These are phyloP conservation scores for Dynastes tityus DNA, from an alignment of 2,888 invertebrate species.

Conservation along the genomic window DNA sequence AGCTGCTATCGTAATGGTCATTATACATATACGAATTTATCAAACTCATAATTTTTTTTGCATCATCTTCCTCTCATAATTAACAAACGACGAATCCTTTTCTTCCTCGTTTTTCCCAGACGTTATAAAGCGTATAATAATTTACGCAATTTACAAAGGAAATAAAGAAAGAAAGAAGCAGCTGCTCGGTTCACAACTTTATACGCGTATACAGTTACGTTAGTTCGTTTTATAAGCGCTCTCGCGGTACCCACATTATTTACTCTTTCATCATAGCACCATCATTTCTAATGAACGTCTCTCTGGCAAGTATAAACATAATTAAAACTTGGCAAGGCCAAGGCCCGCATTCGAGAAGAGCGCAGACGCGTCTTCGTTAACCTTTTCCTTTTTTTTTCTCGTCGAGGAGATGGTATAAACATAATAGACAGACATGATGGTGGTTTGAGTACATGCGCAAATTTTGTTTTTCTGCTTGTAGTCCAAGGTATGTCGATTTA, in stretches of 20 bases:
- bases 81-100: background rate
- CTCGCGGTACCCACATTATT: slow-evolving; percentile 33
- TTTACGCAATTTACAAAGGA: slow-evolving; percentile 32
- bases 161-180: slow-evolving; percentile 29
- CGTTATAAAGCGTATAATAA: background rate
- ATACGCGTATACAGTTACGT: slow-evolving; percentile 16
- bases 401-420: too few species aligned
- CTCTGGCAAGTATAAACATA: slow-evolving; percentile 35
- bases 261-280: slow-evolving; percentile 27
- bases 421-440: too few species aligned
- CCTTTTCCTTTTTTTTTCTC: background rate
- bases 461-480: too few species aligned
- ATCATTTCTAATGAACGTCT: slow-evolving; percentile 42
- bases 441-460: too few species aligned
- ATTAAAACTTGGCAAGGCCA: slow-evolving; percentile 44
- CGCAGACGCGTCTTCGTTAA: background rate
- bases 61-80: background rate
- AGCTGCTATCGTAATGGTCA: too few species aligned
- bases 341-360: slow-evolving; percentile 28
- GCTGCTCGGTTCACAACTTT: slow-evolving; percentile 23
- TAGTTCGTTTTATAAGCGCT: background rate
- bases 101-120: background rate
- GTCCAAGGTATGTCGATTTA: too few species aligned
- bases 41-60: background rate
- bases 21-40: background rate